Evolutionary conservation across 2,113 vertebrate species (phyloP).

Genomic region (Acanthochromis polyacanthus): DNA sequence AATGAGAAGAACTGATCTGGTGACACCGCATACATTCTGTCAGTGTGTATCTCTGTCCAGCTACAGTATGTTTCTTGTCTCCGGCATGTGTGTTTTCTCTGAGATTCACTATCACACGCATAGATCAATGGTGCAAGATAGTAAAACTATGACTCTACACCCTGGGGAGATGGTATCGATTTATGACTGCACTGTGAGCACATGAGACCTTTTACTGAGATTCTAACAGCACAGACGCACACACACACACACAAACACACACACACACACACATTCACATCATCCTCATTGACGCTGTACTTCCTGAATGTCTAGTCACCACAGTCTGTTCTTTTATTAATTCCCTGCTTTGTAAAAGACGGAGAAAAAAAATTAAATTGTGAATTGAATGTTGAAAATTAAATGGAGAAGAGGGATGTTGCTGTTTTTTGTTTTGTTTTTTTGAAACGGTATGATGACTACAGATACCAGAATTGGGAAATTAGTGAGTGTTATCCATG

Average conservation of each 20-base stretch:
- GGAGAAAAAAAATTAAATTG: slow-evolving; percentile 18
- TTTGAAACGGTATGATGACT: background rate
- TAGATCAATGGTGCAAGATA: slow-evolving; percentile 59
- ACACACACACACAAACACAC: background rate
- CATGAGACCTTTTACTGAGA: slow-evolving; percentile 48
- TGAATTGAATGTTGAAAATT: slow-evolving; percentile 17
- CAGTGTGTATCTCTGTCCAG: background rate
- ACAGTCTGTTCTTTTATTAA: slow-evolving; percentile 24
- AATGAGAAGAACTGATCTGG: slow-evolving; percentile 18
- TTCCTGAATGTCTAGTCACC: slow-evolving; percentile 10
- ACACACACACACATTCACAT: slow-evolving; percentile 20
- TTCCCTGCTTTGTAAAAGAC: slow-evolving; percentile 1
- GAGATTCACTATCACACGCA: slow-evolving; percentile 37
- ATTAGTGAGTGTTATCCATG: slow-evolving; percentile 1
- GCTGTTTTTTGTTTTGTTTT: background rate
- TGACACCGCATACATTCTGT: background rate
- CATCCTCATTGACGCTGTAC: background rate
- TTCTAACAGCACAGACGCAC: slow-evolving; percentile 2
- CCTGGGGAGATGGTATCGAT: slow-evolving; percentile 53
- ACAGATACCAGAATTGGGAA: background rate
- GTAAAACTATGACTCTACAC: slow-evolving; percentile 53
- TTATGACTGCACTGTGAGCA: slow-evolving; percentile 43
- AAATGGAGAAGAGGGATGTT: background rate
- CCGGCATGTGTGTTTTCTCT: slow-evolving; percentile 12
- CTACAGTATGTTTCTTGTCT: background rate